Percentiles rank a stretch among this genome's conserved stretches.
Conservation (phyloP, 2,888 invertebrate species). For the Galeruca laticollis region DNA sequence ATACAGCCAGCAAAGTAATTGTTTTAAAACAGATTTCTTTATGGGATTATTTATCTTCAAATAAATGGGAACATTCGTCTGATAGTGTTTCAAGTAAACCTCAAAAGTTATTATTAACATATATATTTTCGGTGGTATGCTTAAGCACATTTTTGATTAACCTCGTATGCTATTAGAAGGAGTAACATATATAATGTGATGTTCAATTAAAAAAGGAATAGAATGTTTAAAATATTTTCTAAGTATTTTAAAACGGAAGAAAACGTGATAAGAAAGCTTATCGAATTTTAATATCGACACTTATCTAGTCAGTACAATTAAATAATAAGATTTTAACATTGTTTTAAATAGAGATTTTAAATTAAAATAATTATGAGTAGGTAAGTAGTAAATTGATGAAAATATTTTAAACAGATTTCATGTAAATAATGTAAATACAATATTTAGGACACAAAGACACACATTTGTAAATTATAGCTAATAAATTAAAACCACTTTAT, state of each 20-base stretch:
- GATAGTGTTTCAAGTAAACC: too few relatives aligned
- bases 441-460: slow-evolving; percentile 56
- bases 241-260: slow-evolving; percentile 32
- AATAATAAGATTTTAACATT: slow-evolving; percentile 21
- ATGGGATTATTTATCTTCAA: too few relatives aligned
- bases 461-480: slow-evolving; percentile 64
- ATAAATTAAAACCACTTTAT: slow-evolving; percentile 61
- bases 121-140: too few relatives aligned
- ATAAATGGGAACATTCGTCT: too few relatives aligned
- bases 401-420: slow-evolving; percentile 60
- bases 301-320: slow-evolving; percentile 37
- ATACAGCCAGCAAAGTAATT: too few relatives aligned
- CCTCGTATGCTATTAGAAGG: slow-evolving; percentile 28
- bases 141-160: slow-evolving; percentile 3
- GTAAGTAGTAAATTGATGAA: slow-evolving; percentile 40
- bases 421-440: slow-evolving; percentile 64
- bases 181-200: slow-evolving; percentile 59
- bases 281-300: slow-evolving; percentile 31
- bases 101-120: too few relatives aligned
- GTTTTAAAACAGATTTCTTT: too few relatives aligned
- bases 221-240: slow-evolving; percentile 62
- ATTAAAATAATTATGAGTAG: slow-evolving; percentile 21
- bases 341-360: slow-evolving; percentile 11
- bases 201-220: slow-evolving; percentile 48
- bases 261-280: slow-evolving; percentile 33